A percentile compares a stretch with the other conserved stretches of the same genome.
Evolutionary conservation across 2,888 invertebrate species (phyloP).

Genomic region (Meganola albula): DNA sequence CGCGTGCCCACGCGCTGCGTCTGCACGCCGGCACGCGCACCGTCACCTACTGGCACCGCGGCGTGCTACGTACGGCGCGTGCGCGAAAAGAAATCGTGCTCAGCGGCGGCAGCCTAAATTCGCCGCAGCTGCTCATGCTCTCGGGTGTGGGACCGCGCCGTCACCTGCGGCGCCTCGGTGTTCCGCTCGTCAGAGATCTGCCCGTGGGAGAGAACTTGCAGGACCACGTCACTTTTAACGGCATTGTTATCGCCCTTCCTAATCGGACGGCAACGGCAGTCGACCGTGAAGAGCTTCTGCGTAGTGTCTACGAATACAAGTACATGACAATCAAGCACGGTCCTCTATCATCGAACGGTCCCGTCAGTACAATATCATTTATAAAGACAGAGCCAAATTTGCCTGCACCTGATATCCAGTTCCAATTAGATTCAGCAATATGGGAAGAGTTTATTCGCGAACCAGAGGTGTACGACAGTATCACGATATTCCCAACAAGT

Average conservation of each 20-base stretch:
- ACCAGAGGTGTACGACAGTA: conserved; percentile 42
- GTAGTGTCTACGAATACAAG: conserved; percentile 55
- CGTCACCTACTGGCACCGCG: conserved; percentile 35
- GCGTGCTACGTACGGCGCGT: conserved; percentile 32
- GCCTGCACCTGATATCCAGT: conserved; percentile 80
- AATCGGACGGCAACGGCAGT: conserved; percentile 68
- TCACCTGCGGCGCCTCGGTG: conserved; percentile 39
- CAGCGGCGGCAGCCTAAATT: conserved; percentile 47
- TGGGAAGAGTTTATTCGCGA: conserved; percentile 72
- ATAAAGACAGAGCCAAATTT: conserved; percentile 65
- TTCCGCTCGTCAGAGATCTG: conserved; percentile 43
- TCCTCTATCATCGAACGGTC: conserved; percentile 73
- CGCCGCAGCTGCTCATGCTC: conserved; percentile 53
- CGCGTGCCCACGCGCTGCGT: conserved; percentile 69
- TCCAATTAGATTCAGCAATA: conserved; percentile 61
- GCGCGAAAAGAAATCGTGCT: conserved; percentile 56
- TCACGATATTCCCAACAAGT: conserved; percentile 64
- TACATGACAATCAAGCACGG: conserved; percentile 49
- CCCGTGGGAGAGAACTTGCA: conserved; percentile 59
- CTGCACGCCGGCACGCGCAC: conserved; percentile 51
- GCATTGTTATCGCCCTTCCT: conserved; percentile 68
- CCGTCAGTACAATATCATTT: conserved; percentile 75
- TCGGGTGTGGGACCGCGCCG: conserved; percentile 54
- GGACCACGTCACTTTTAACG: conserved; percentile 60
- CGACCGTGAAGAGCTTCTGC: conserved; percentile 46